Base-by-base conservation (phyloP, 2,113 vertebrate genomes). In the Rhea pennata region DNA sequence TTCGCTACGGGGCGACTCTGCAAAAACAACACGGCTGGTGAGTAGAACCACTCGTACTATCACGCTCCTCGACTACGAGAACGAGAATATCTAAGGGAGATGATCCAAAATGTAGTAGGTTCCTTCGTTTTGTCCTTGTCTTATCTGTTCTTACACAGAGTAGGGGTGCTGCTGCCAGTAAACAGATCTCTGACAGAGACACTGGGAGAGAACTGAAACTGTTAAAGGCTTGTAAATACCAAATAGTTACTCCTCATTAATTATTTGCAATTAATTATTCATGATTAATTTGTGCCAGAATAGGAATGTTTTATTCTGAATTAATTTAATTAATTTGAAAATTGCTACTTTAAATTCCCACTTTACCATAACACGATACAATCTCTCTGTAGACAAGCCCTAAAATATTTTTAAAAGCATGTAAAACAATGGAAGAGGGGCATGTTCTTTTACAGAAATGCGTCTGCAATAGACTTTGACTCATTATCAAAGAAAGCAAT, bases 201-300 rank as follows among this genome's bases (percentile, higher is more conserved):
- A 79, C 92, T 81, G 69, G 73, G 69, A 95, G 84, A 90, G 51
- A 95, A 94, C 56, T 86, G 77, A 94, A 95, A 96, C 79, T 84
- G 79, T 93, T 93, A 80, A 81, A 88, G 69, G 92, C 88, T 96
- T 95, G 86, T 94, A 96, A 96, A 97, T 56, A 96, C 88, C 13
- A 19, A 95, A 96, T 88, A 96, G 95, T 96, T 95, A 94, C 76
- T 96, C 70, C 90, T 90, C 92, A 88, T 96, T 97, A 96, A 95
- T 96, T 96, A 96, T 96, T 95, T 95, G 79, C 15, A 93, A 92
- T 97, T 96, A 95, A 97, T 95, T 97, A 97, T 97, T 96, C 92
- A 96, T 96, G 83, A 97, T 94, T 96, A 94, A 96, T 96, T 96
- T 97, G 93, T 93, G 90, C 90, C 92, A 97, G 95, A 94, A 96